Evolutionary conservation across 1,140 invertebrate species (phyloP), one percentile per base, ranked within the genome.

Genomic region (Mya arenaria): DNA sequence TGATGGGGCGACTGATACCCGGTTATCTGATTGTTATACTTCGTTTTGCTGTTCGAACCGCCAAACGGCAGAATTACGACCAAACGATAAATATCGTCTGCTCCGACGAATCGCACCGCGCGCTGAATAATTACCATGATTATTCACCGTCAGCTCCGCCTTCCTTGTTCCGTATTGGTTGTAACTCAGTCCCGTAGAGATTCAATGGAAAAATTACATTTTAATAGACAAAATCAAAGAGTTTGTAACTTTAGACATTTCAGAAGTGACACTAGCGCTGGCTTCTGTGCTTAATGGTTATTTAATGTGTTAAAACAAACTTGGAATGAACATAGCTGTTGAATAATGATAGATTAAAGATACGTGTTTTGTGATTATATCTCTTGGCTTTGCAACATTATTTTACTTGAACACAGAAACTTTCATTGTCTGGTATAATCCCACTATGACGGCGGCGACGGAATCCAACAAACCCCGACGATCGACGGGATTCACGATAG

Each of bases 401-500:
- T n/a, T n/a, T n/a, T n/a, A n/a, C n/a, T n/a, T n/a, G n/a, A n/a
- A n/a, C n/a, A n/a, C n/a, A n/a, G n/a, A n/a, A n/a, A n/a, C n/a
- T n/a, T n/a, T n/a, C n/a, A n/a, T n/a, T n/a, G n/a, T n/a, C n/a
- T n/a, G n/a, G n/a, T n/a, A n/a, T n/a, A n/a, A 52, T 52, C 48
- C 19, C 36, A 5, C 36, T 36, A 71, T 34, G 19, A 82, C 79
- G 79, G 79, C 69, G 19, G 39, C 23, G 71, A 72, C 19, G 30
- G 58, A 36, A 58, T 17, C n/a, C 34, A 56, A 48, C 5, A 10
- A 44, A 34, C 34, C 58, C n/a, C 56, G 56, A 25, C 68, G 60
- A 17, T 82, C 58, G 3, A 72, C 65, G 56, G 79, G 62, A n/a
- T 82, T 82, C 34, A 82, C 79, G 10, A 82, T 82, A 52, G 79